Evolutionary conservation across 1,140 invertebrate genomes (phyloP).

Genomic region (Drosophila orosa): DNA sequence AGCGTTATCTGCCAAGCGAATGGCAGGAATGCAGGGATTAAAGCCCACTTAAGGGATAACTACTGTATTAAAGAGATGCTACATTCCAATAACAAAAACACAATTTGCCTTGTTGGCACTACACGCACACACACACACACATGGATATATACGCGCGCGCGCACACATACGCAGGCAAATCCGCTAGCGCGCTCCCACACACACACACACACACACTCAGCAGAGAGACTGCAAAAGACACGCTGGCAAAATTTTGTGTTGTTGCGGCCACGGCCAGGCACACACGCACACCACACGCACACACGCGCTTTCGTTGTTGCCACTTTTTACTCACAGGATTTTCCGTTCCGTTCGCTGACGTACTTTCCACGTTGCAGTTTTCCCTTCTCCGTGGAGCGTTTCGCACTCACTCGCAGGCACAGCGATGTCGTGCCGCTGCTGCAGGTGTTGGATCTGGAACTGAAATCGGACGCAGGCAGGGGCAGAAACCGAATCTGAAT

Average conservation of each 20-base stretch:
- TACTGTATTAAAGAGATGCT: conserved; percentile 36
- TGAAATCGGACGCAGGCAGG: conserved; percentile 28
- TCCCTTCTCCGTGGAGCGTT: conserved; percentile 13
- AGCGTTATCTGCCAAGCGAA: not conserved
- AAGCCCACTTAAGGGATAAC: conserved; percentile 9
- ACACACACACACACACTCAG: conserved; percentile 13
- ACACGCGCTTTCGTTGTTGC: conserved; percentile 12
- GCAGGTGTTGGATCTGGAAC: conserved; percentile 21
- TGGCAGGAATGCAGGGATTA: conserved; percentile 2
- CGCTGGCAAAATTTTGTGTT: conserved; percentile 48
- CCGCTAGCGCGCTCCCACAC: conserved; percentile 28
- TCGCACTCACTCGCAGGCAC: conserved; percentile 13
- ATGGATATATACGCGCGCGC: conserved; percentile 3
- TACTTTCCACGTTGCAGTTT: conserved; percentile 33
- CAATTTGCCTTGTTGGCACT: conserved; percentile 49
- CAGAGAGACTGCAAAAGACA: conserved; percentile 32
- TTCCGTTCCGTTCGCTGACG: conserved; percentile 55
- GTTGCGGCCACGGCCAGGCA: conserved; percentile 14
- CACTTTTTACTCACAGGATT: conserved; percentile 54
- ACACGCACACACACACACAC: conserved; percentile 6
- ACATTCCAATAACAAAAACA: conserved; percentile 39
- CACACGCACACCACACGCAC: conserved; percentile 2
- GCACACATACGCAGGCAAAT: conserved; percentile 8
- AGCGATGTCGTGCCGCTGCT: conserved; percentile 15
- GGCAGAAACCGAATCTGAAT: conserved; percentile 33